These are phyloP conservation scores for Ceyx melanurus DNA, from an alignment of 2,113 vertebrate genomes.

Conservation along the genomic window DNA sequence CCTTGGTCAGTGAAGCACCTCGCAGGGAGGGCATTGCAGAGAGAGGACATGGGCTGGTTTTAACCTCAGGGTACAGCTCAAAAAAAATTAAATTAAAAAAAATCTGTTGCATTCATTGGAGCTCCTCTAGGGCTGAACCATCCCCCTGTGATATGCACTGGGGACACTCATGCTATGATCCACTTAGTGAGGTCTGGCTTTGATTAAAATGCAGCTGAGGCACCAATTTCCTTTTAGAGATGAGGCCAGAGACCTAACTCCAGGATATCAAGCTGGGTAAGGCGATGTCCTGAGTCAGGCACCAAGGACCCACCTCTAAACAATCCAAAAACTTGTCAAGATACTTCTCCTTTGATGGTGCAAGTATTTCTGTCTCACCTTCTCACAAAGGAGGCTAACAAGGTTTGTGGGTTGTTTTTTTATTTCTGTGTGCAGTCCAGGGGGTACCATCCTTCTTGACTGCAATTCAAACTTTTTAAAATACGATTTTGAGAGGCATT, in stretches of 20 bases:
- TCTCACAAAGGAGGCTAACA: background rate
- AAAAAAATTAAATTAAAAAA: background rate
- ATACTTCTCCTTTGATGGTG: background rate
- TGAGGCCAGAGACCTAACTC: background rate
- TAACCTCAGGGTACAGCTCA: background rate
- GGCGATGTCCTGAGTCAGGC: background rate
- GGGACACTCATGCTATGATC: rapidly evolving
- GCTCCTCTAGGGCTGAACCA: background rate
- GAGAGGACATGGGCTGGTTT: background rate
- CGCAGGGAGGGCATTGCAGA: background rate
- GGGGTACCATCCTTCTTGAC: background rate
- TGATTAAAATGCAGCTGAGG: background rate
- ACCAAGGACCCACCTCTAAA: rapidly evolving
- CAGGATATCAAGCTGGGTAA: background rate
- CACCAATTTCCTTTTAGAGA: background rate
- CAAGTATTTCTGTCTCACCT: background rate
- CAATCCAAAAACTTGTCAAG: background rate
- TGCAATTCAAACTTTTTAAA: background rate
- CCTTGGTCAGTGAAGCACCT: background rate
- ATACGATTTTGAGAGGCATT: background rate
- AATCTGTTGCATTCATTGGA: background rate
- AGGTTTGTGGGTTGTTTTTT: background rate
- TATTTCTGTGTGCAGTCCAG: background rate
- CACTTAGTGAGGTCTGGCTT: background rate
- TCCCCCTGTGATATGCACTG: rapidly evolving